Base-by-base conservation (phyloP, 2,797 vertebrate genomes). In the Sebastes itinus region DNA sequence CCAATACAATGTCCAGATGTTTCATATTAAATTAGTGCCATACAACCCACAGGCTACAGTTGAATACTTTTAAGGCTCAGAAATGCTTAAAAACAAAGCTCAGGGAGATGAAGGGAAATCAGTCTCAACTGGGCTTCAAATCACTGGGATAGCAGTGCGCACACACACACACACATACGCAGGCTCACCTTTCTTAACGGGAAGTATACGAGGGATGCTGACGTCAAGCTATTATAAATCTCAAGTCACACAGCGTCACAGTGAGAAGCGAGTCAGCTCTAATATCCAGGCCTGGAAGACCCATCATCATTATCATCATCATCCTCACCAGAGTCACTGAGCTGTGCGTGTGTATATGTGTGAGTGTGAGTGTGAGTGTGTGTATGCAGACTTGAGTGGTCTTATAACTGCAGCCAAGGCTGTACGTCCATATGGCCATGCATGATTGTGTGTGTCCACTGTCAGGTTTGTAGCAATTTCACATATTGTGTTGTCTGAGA, bases 221-320 rank as follows among this genome's bases (percentile, higher is more conserved):
- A 92, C 81, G 87, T 93, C 90, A 92, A 84, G 72, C 71, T 74
- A 75, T 82, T 80, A 78, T 89, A 89, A 91, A 90, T 88, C 75
- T 88, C 76, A 65, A 81, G 81, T 86, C 78, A 63, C 80, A 55
- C 65, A 81, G 85, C 77, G 74, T 88, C 87, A 91, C 85, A 78
- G 72, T 11, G 46, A 87, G 83, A 56, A 65, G 70, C 10, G 2
- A 68, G 81, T 62, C 81, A 86, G 81, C 87, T 82, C 60, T 71
- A 79, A 84, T 80, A 71, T 85, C 80, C 85, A 88, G 33, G 81
- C 88, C 92, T 94, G 91, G 89, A 91, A 90, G 89, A 75, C 78
- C 78, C 88, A 94, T 92, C 90, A 91, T 90, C 88, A 89, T 88
- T 68, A 88, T 81, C 52, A 82, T 88, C 89, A 49, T 49, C 42